Evolutionary conservation across 2,113 vertebrate species (phyloP).

Genomic region (Zootoca vivipara): DNA sequence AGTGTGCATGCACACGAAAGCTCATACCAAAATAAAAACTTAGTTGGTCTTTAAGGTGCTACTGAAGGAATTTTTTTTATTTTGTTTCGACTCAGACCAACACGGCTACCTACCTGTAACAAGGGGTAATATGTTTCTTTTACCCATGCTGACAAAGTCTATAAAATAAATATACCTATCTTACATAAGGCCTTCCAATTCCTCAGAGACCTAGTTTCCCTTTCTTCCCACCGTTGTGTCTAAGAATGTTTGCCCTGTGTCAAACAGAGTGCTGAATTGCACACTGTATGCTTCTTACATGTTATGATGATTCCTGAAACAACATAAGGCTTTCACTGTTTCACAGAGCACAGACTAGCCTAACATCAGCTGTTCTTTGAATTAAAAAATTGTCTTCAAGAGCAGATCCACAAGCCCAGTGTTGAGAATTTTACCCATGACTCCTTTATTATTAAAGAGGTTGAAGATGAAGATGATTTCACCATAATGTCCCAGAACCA

Average conservation of each 20-base stretch:
- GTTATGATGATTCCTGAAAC: not conserved
- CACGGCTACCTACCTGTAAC: too few species aligned
- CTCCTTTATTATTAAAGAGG: too few species aligned
- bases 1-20: too few species aligned
- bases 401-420: too few species aligned
- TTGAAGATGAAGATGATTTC: not conserved
- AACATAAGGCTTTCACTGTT: fast-evolving
- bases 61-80: too few species aligned
- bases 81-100: too few species aligned
- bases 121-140: not conserved
- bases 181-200: too few species aligned
- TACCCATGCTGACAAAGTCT: not conserved
- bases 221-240: not conserved
- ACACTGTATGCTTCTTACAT: not conserved
- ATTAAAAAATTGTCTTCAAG: not conserved
- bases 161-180: not conserved
- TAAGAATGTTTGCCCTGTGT: not conserved
- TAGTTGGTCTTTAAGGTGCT: too few species aligned
- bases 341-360: not conserved
- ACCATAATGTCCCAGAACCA: too few species aligned
- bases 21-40: too few species aligned
- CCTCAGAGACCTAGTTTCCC: not conserved
- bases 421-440: too few species aligned
- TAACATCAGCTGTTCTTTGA: not conserved
- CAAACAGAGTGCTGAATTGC: fast-evolving